A percentile compares a stretch with the other conserved stretches of the same genome.
These are phyloP conservation scores for Glareola pratincola DNA, from an alignment of 2,113 vertebrate genomes.

Conservation along the genomic window DNA sequence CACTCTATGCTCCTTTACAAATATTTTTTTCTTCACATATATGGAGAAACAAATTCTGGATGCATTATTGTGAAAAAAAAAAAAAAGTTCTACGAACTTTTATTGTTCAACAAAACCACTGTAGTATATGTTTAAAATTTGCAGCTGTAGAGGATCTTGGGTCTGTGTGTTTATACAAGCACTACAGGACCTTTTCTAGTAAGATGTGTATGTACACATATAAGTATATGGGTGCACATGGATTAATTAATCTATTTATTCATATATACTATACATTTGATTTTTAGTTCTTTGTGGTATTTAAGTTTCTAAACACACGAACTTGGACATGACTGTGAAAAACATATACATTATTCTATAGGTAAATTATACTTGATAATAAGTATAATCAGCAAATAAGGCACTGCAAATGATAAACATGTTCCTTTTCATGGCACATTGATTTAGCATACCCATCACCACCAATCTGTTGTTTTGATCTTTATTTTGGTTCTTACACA, in stretches of 20 bases:
- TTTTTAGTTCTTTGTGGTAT: not conserved
- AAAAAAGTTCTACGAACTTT: not conserved
- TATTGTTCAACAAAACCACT: not conserved
- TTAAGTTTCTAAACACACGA: not conserved
- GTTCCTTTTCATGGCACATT: not conserved
- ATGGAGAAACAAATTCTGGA: not conserved
- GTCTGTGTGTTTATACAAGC: not conserved
- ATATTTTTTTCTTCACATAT: not conserved
- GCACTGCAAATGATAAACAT: fast-evolving
- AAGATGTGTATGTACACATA: not conserved
- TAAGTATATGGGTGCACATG: not conserved
- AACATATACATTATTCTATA: not conserved
- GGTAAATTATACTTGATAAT: not conserved
- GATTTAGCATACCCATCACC: not conserved
- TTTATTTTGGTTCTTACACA: not conserved
- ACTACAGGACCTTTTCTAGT: not conserved
- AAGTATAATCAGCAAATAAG: not conserved
- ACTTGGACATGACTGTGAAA: not conserved
- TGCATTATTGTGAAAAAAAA: not conserved
- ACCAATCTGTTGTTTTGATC: not conserved
- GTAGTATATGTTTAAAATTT: not conserved
- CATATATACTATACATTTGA: not conserved
- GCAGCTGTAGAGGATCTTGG: not conserved
- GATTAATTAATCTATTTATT: not conserved
- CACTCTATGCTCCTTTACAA: not conserved